These are phyloP conservation scores for Chaetodon trifascialis DNA, from an alignment of 2,113 vertebrate genomes.

Conservation along the genomic window DNA sequence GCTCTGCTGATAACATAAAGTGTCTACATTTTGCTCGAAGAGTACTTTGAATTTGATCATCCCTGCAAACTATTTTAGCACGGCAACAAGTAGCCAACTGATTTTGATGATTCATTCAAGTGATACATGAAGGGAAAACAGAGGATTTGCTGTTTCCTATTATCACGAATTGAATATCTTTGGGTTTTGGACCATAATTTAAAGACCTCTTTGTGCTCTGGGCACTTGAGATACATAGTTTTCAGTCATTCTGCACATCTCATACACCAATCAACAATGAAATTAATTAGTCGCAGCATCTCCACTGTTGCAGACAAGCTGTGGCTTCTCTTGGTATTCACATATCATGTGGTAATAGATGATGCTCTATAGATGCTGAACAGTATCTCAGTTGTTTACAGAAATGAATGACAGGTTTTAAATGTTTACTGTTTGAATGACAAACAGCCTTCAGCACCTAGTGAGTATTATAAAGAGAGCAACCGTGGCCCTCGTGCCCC, in stretches of 20 bases:
- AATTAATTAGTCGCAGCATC: neutral
- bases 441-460: neutral
- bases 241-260: neutral
- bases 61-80: neutral
- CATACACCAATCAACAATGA: neutral
- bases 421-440: neutral
- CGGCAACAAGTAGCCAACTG: neutral
- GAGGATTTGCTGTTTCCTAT: neutral
- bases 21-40: conserved; percentile 7
- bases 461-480: conserved; percentile 9
- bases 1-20: conserved; percentile 34
- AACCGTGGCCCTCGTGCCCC: neutral
- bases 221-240: neutral
- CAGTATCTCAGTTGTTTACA: neutral
- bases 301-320: neutral
- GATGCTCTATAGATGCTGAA: too few species aligned
- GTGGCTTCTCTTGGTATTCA: neutral
- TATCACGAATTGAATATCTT: neutral
- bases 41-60: conserved; percentile 17
- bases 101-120: too few species aligned
- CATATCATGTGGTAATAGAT: neutral
- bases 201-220: neutral
- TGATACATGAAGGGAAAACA: too few species aligned
- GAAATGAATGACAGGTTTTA: neutral
- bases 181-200: neutral